Evolutionary conservation across 1,140 invertebrate genomes (phyloP).

Genomic region (Carposina sasakii): DNA sequence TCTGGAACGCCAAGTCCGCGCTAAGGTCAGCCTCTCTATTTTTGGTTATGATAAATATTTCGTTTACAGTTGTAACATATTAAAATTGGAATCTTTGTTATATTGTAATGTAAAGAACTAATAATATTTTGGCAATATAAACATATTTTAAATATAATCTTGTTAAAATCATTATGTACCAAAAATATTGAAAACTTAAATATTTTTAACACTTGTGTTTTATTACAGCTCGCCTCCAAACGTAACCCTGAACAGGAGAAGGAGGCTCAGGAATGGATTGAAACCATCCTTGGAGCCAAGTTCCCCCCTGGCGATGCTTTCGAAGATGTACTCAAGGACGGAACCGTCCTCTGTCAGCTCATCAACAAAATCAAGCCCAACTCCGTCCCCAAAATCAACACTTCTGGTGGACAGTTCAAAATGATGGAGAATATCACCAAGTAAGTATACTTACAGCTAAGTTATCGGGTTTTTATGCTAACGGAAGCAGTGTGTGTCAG

Average conservation of each 20-base stretch:
- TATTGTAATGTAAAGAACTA: no score
- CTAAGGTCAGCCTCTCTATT: constrained; percentile 83
- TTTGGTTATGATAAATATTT: no score
- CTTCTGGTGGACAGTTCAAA: constrained; percentile 92
- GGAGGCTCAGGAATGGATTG: constrained; percentile 94
- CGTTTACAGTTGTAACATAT: no score
- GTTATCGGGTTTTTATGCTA: no score
- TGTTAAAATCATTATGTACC: no score
- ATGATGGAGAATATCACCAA: constrained; percentile 97
- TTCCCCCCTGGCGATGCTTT: constrained; percentile 83
- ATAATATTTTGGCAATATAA: no score
- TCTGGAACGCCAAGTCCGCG: constrained; percentile 85
- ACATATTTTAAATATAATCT: no score
- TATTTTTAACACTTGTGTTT: no score
- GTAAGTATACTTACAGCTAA: constrained; percentile 64
- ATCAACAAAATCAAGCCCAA: constrained; percentile 92
- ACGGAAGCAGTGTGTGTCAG: no score
- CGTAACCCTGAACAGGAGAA: constrained; percentile 90
- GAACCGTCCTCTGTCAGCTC: constrained; percentile 90
- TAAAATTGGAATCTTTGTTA: no score
- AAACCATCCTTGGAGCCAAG: constrained; percentile 87
- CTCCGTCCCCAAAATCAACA: constrained; percentile 88
- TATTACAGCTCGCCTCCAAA: constrained; percentile 90
- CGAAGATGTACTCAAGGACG: constrained; percentile 90
- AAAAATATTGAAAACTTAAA: no score